Evolutionary conservation across 2,113 vertebrate species (phyloP).

Genomic region (Zapus hudsonius): DNA sequence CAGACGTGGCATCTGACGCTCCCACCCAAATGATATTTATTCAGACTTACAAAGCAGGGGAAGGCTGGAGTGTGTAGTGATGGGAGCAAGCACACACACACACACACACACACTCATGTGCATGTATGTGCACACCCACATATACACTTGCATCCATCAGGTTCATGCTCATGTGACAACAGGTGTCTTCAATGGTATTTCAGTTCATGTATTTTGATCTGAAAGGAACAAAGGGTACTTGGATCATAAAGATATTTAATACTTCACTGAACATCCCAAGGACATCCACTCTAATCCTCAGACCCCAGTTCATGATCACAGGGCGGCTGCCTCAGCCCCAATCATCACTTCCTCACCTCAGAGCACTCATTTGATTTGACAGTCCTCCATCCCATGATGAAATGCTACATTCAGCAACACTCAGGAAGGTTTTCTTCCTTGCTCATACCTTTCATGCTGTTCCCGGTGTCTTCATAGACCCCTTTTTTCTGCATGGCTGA

Average conservation of each 20-base stretch:
- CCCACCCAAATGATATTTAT: neutral
- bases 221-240: neutral
- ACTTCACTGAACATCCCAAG: neutral
- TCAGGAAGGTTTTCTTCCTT: neutral
- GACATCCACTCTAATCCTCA: neutral
- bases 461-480: neutral
- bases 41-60: neutral
- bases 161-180: neutral
- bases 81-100: neutral
- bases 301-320: neutral
- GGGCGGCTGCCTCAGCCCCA: conserved; percentile 22
- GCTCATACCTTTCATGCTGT: neutral
- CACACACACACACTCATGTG: neutral
- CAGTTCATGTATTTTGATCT: neutral
- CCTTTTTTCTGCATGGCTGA: neutral
- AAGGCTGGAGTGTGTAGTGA: neutral
- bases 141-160: neutral
- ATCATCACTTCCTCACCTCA: neutral
- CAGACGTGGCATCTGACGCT: neutral
- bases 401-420: neutral
- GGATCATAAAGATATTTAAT: neutral
- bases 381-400: neutral
- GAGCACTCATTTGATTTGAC: neutral
- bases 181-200: neutral
- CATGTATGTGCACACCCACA: neutral